These are phyloP conservation scores for Sylvilagus floridanus DNA, from an alignment of 2,797 vertebrate genomes.

Conservation along the genomic window DNA sequence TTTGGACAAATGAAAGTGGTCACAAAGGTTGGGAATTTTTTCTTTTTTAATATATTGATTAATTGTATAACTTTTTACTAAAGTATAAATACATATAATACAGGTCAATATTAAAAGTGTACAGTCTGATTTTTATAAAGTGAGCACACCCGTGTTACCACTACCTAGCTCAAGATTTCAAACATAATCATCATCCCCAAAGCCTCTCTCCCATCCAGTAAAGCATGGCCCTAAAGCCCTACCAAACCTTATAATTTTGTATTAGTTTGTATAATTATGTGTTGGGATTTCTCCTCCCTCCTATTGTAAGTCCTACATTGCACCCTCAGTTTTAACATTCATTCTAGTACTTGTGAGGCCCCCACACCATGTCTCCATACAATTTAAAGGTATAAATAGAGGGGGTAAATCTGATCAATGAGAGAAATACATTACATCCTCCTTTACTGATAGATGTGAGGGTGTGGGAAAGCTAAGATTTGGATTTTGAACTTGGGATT, in stretches of 20 bases:
- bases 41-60: background rate
- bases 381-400: background rate
- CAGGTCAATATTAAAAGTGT: background rate
- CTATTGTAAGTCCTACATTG: background rate
- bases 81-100: background rate
- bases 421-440: background rate
- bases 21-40: background rate
- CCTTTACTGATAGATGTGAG: slow-evolving; percentile 20
- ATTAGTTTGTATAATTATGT: slow-evolving; percentile 11
- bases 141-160: background rate
- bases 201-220: background rate
- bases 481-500: slow-evolving; percentile 42
- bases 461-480: background rate
- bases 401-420: background rate
- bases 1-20: slow-evolving; percentile 17
- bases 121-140: slow-evolving; percentile 40
- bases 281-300: background rate
- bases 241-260: background rate
- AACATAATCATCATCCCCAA: slow-evolving; percentile 22
- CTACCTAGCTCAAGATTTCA: background rate
- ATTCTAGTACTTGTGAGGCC: background rate
- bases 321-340: background rate
- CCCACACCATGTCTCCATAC: background rate
- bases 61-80: slow-evolving; percentile 33
- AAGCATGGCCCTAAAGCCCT: slow-evolving; percentile 16